These are phyloP conservation scores for Steatocranus sp. DNA, from an alignment of 2,797 vertebrate genomes.

Conservation along the genomic window DNA sequence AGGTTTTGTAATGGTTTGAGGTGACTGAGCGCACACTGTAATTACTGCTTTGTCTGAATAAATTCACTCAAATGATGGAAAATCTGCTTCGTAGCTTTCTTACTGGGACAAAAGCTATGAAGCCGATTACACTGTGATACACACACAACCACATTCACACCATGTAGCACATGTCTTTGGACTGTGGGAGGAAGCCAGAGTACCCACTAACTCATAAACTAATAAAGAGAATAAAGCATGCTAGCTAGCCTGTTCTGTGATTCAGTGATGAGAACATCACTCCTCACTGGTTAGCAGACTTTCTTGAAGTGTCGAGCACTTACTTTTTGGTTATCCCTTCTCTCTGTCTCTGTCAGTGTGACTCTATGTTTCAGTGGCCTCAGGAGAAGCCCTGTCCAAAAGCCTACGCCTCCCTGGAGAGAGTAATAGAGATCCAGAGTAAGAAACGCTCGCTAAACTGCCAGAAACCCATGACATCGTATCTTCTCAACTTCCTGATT, in stretches of 20 bases:
- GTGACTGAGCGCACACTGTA: not conserved
- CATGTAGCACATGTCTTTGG: not conserved
- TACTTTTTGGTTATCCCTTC: not conserved
- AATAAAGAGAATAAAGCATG: not conserved
- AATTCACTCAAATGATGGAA: not conserved
- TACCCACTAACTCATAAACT: not conserved
- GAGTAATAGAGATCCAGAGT: constrained; percentile 96
- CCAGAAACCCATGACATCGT: not conserved
- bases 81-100: not conserved
- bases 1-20: not conserved
- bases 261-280: not conserved
- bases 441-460: constrained; percentile 38
- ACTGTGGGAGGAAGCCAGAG: not conserved
- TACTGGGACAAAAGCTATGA: not conserved
- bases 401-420: constrained; percentile 87
- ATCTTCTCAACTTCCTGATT: not conserved
- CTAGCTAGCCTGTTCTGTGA: not conserved
- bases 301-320: not conserved
- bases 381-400: constrained; percentile 86
- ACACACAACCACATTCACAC: not conserved
- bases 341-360: constrained; percentile 71
- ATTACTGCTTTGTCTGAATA: not conserved
- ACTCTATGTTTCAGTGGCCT: constrained; percentile 81
- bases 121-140: not conserved
- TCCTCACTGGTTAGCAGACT: not conserved